Percentiles rank a stretch among this genome's conserved stretches.
Evolutionary conservation across 2,888 invertebrate species (phyloP).

Genomic region (Campoletis raptor): DNA sequence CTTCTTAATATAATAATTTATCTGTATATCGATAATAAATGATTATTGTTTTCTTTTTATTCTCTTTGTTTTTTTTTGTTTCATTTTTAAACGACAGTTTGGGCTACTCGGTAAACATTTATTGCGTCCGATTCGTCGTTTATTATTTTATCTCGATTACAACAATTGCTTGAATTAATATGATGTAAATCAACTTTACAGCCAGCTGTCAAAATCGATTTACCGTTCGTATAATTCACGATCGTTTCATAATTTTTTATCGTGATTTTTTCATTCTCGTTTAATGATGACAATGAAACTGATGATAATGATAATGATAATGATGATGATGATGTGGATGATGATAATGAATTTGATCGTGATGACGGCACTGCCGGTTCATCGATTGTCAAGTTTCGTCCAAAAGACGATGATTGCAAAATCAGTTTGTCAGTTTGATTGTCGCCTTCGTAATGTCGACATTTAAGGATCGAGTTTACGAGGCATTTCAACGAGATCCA

Average conservation of each 20-base stretch:
- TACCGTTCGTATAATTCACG: slow-evolving; percentile 47
- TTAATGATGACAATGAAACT: slow-evolving; percentile 21
- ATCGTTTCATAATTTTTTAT: slow-evolving; percentile 50
- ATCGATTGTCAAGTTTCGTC: slow-evolving; percentile 67
- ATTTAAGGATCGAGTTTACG: slow-evolving; percentile 55
- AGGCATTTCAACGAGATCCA: slow-evolving; percentile 50
- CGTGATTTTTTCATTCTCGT: slow-evolving; percentile 29
- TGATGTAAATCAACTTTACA: slow-evolving; percentile 56
- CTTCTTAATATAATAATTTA: not conserved
- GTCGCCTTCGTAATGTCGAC: slow-evolving; percentile 47
- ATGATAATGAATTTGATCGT: slow-evolving; percentile 35
- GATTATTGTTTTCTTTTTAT: not conserved
- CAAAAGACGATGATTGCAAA: slow-evolving; percentile 62
- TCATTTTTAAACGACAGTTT: slow-evolving; percentile 64
- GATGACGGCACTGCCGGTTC: slow-evolving; percentile 63
- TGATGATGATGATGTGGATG: slow-evolving; percentile 39
- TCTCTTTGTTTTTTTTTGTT: not conserved
- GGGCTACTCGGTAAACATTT: slow-evolving; percentile 65
- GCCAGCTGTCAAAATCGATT: slow-evolving; percentile 64
- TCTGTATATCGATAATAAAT: not conserved
- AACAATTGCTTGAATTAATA: slow-evolving; percentile 58
- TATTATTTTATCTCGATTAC: slow-evolving; percentile 41
- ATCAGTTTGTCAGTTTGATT: slow-evolving; percentile 41
- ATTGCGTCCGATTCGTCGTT: slow-evolving; percentile 61
- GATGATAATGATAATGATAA: slow-evolving; percentile 22